Percentiles rank a stretch among this genome's conserved stretches.
Evolutionary conservation across 2,888 invertebrate species (phyloP).

Genomic region (Drosophila subsilvestris): DNA sequence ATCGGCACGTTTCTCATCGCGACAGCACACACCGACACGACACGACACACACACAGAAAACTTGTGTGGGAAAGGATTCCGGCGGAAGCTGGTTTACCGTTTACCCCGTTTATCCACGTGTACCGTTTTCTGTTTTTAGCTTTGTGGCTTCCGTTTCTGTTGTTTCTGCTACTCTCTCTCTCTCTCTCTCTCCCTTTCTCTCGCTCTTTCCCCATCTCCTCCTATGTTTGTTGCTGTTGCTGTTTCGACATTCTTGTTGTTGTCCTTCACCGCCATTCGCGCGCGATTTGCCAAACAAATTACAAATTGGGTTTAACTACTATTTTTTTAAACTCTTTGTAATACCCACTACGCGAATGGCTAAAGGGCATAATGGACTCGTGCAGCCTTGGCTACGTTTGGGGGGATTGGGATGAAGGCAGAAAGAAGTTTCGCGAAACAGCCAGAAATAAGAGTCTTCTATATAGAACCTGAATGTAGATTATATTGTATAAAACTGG

Average conservation of each 20-base stretch:
- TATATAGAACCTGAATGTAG: too few relatives aligned
- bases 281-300: constrained; percentile 78
- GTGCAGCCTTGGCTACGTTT: too few relatives aligned
- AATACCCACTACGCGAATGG: too few relatives aligned
- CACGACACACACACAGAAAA: constrained; percentile 32
- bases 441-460: too few relatives aligned
- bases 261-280: constrained; percentile 61
- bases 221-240: constrained; percentile 12
- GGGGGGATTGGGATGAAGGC: too few relatives aligned
- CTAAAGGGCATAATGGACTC: too few relatives aligned
- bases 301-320: constrained; percentile 76
- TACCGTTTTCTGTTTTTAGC: constrained; percentile 47
- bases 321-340: constrained; percentile 44
- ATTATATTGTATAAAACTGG: too few relatives aligned
- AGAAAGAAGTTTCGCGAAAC: too few relatives aligned
- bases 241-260: constrained; percentile 45
- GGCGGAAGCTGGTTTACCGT: constrained; percentile 39
- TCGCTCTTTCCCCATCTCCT: too few relatives aligned
- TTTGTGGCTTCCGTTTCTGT: constrained; percentile 45
- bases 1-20: constrained; percentile 82
- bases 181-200: too few relatives aligned
- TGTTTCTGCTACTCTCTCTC: constrained; percentile 4
- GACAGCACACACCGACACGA: constrained; percentile 45
- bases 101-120: not conserved
- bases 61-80: constrained; percentile 45